Percentiles rank a stretch among this genome's conserved stretches.
These are phyloP conservation scores for Sycophila texana DNA, from an alignment of 2,888 invertebrate species.

Conservation along the genomic window DNA sequence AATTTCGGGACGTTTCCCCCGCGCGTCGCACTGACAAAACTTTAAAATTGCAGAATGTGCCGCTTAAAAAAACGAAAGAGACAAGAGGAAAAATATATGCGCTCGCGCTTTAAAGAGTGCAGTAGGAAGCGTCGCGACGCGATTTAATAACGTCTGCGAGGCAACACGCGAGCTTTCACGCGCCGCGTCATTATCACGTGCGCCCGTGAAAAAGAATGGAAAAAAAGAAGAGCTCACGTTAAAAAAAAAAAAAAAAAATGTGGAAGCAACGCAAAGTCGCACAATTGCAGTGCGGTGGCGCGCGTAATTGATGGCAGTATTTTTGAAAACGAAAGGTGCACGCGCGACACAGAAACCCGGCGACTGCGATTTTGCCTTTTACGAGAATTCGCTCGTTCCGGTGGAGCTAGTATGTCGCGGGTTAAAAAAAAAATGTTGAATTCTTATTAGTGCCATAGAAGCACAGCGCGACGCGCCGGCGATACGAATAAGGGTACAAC, in stretches of 20 bases:
- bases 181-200: slow-evolving; percentile 29
- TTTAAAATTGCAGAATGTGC: neutral
- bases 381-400: neutral
- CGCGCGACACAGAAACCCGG: slow-evolving; percentile 1
- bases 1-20: neutral
- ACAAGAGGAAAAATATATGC: too few species aligned
- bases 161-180: slow-evolving; percentile 23
- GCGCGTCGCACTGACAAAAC: neutral
- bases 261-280: slow-evolving; percentile 11
- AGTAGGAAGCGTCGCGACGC: neutral
- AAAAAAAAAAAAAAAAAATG: neutral
- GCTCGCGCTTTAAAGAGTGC: neutral
- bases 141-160: slow-evolving; percentile 23
- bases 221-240: neutral
- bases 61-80: neutral
- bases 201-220: neutral
- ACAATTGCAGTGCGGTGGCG: slow-evolving; percentile 36
- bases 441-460: slow-evolving; percentile 28
- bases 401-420: neutral
- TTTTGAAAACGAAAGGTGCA: slow-evolving; percentile 24
- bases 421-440: slow-evolving; percentile 33
- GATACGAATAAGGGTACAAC: slow-evolving; percentile 38
- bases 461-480: neutral
- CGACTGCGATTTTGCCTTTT: slow-evolving; percentile 7
- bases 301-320: slow-evolving; percentile 46